Conservation (phyloP, 1,140 invertebrate species). For the Cydia pomonella region DNA sequence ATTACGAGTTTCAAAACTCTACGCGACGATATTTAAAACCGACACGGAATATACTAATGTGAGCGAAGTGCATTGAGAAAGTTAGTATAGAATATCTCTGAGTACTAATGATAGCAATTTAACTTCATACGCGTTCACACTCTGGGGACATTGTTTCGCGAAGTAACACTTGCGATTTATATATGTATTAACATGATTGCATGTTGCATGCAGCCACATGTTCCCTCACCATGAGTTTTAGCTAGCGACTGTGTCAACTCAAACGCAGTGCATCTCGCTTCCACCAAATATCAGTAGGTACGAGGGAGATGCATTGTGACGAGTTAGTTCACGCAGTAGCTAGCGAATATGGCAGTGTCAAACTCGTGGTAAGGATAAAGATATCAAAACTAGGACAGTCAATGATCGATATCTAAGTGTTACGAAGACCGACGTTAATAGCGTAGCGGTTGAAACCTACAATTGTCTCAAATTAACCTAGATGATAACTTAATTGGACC, state of each 20-base stretch:
- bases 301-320: too few relatives aligned
- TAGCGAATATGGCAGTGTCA: too few relatives aligned
- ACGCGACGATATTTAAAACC: too few relatives aligned
- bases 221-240: too few relatives aligned
- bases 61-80: not conserved
- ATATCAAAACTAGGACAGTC: not conserved
- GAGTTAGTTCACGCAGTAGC: too few relatives aligned
- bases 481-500: not conserved
- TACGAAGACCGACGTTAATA: not conserved
- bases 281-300: too few relatives aligned
- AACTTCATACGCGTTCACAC: not conserved
- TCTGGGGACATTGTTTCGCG: not conserved
- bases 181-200: not conserved
- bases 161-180: not conserved
- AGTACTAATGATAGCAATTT: slow-evolving; percentile 10
- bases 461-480: not conserved
- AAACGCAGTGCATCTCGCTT: too few relatives aligned
- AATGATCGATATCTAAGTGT: not conserved
- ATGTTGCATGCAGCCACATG: too few relatives aligned
- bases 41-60: not conserved
- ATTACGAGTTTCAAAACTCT: too few relatives aligned
- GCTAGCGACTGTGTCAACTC: too few relatives aligned
- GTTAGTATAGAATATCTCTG: not conserved
- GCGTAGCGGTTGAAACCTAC: too few relatives aligned
- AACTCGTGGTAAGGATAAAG: too few relatives aligned